Conservation (phyloP, 2,888 invertebrate species). For the Drosophila subsilvestris region DNA sequence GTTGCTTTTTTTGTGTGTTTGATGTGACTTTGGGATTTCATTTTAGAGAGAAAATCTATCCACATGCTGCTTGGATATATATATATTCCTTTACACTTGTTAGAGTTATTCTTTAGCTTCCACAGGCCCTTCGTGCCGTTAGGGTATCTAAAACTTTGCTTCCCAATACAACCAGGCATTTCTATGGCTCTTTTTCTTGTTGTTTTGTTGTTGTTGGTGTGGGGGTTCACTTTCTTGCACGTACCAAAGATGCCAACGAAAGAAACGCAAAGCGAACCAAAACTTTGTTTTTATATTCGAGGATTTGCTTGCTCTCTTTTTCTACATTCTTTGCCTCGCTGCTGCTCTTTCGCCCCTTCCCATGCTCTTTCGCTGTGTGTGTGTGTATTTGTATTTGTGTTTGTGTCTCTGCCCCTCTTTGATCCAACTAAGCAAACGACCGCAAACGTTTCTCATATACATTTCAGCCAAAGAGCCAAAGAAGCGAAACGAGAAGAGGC, state of each 20-base stretch:
- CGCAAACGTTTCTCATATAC: conserved; percentile 48
- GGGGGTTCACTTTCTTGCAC: conserved; percentile 34
- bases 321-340: no score
- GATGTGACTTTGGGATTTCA: not conserved
- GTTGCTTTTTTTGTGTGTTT: not conserved
- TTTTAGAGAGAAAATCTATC: not conserved
- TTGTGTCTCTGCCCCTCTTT: not conserved
- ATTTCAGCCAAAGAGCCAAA: conserved; percentile 32
- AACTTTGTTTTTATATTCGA: conserved; percentile 43
- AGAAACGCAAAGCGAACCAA: conserved; percentile 34
- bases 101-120: no score
- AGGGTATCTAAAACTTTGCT: not conserved
- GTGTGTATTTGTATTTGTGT: no score
- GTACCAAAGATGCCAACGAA: conserved; percentile 41
- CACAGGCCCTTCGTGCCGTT: not conserved
- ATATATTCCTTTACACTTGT: no score
- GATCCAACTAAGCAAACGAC: conserved; percentile 29
- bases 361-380: conserved; percentile 4
- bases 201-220: conserved; percentile 4
- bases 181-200: not conserved
- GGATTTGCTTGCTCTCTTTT: conserved; percentile 13
- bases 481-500: conserved; percentile 1
- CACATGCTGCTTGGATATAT: not conserved
- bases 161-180: not conserved
- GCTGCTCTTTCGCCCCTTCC: not conserved